A percentile compares a stretch with the other conserved stretches of the same genome.
These are phyloP conservation scores for Phoeniculus purpureus DNA, from an alignment of 2,797 vertebrate species.

Conservation along the genomic window DNA sequence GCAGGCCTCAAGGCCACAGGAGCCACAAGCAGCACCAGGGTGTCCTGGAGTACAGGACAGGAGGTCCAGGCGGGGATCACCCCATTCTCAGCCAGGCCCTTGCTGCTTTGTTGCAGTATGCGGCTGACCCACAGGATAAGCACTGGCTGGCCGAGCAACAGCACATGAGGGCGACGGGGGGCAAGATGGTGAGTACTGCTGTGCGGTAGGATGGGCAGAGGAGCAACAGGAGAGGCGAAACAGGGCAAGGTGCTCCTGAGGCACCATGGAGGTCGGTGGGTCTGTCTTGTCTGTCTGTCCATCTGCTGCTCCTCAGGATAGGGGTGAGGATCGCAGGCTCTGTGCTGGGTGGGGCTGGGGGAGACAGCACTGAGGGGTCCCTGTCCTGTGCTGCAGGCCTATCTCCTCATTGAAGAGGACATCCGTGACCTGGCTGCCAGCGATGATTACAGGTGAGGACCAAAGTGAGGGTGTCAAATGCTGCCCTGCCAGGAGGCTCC, in stretches of 20 bases:
- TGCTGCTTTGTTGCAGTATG: conserved; percentile 83
- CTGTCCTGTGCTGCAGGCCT: conserved; percentile 81
- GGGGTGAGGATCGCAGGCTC: neutral
- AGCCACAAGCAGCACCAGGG: neutral
- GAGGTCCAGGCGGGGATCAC: neutral
- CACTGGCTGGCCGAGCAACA: conserved; percentile 97
- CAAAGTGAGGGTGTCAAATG: neutral
- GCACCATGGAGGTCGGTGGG: rapidly evolving
- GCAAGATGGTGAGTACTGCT: conserved; percentile 90
- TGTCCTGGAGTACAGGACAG: too few relatives aligned
- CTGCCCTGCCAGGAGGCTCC: rapidly evolving
- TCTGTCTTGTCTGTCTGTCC: neutral
- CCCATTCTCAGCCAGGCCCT: conserved; percentile 18
- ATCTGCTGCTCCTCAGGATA: neutral
- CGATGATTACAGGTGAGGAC: conserved; percentile 91
- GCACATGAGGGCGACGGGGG: conserved; percentile 96
- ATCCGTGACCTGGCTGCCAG: conserved; percentile 89
- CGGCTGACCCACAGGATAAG: conserved; percentile 95
- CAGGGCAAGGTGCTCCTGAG: rapidly evolving
- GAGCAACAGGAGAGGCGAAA: neutral
- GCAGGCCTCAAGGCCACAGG: neutral
- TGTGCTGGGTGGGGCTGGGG: too few relatives aligned
- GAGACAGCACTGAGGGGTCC: neutral
- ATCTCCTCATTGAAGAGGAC: conserved; percentile 94
- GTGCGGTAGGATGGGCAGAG: neutral